Percentiles rank a stretch among this genome's conserved stretches.
phyloP scores from a whole-genome alignment of 2,797 vertebrate species.

The Poeciliopsis presidionis region DNA sequence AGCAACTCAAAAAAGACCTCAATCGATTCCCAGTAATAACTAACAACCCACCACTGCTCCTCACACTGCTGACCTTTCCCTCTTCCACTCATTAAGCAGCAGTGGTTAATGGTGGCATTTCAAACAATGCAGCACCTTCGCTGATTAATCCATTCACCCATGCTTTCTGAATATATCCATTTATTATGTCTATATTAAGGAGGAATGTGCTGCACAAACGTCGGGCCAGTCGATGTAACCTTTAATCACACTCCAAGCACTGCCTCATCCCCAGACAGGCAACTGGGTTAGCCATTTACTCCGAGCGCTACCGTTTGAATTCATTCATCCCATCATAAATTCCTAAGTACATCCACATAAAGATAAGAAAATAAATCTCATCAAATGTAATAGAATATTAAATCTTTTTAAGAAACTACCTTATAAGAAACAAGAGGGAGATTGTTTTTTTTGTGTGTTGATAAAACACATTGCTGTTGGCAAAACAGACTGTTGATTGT shows the following conservation, averaged over 20 bases:
- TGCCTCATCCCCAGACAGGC: slow-evolving; percentile 11
- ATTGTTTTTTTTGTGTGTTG: slow-evolving; percentile 13
- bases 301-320: neutral
- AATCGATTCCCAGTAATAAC: slow-evolving; percentile 77
- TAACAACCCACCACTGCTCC: slow-evolving; percentile 67
- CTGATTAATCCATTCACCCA: slow-evolving; percentile 78
- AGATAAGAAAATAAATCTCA: neutral
- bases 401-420: slow-evolving; percentile 11
- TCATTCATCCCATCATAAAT: neutral
- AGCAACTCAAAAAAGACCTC: slow-evolving; percentile 55
- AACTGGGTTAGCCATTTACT: neutral
- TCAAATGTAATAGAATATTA: slow-evolving; percentile 5
- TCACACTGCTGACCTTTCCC: slow-evolving; percentile 81
- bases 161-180: slow-evolving; percentile 56
- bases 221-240: slow-evolving; percentile 37
- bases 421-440: slow-evolving; percentile 10
- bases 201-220: slow-evolving; percentile 36
- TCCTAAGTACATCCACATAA: neutral
- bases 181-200: slow-evolving; percentile 48
- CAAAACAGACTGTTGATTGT: slow-evolving; percentile 68
- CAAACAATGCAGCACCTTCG: slow-evolving; percentile 77
- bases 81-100: slow-evolving; percentile 79
- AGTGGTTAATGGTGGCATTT: slow-evolving; percentile 83
- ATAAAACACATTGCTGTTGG: slow-evolving; percentile 53
- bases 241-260: slow-evolving; percentile 51